A percentile compares a stretch with the other conserved stretches of the same genome.
These are phyloP conservation scores for Tenthredo livida DNA, from an alignment of 2,888 invertebrate genomes.

Conservation along the genomic window DNA sequence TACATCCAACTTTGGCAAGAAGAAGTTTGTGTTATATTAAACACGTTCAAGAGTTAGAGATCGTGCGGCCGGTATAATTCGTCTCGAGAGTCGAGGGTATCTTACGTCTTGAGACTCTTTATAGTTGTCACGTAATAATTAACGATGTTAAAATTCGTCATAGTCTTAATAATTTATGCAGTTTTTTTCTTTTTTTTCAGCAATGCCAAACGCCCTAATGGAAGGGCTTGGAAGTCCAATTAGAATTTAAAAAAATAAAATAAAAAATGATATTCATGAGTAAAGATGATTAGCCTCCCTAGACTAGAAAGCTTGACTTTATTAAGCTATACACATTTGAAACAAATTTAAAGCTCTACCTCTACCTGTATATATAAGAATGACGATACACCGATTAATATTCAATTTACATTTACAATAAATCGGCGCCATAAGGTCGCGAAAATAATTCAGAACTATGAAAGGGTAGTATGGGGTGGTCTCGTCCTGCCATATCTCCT, in stretches of 20 bases:
- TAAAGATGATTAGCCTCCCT: background rate
- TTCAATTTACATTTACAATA: background rate
- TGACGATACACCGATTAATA: background rate
- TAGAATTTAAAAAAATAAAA: background rate
- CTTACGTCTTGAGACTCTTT: background rate
- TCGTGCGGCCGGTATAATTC: background rate
- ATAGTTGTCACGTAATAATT: background rate
- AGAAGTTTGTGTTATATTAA: slow-evolving; percentile 32
- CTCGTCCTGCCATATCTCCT: slow-evolving; percentile 1
- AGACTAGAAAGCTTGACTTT: background rate
- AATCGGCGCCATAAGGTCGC: background rate
- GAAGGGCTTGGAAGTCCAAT: background rate
- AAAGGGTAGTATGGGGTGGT: background rate
- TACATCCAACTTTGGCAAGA: slow-evolving; percentile 35
- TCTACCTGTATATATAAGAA: background rate
- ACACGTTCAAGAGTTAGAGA: background rate
- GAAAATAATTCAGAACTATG: slow-evolving; percentile 17
- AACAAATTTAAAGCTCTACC: background rate
- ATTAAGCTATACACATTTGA: background rate
- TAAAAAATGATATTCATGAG: background rate
- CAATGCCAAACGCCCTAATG: background rate
- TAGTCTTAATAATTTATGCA: background rate
- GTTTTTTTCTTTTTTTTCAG: background rate
- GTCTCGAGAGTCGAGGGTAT: slow-evolving; percentile 16
- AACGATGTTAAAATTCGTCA: background rate